Evolutionary conservation across 1,140 invertebrate species (phyloP).

Genomic region (Batillaria attramentaria): DNA sequence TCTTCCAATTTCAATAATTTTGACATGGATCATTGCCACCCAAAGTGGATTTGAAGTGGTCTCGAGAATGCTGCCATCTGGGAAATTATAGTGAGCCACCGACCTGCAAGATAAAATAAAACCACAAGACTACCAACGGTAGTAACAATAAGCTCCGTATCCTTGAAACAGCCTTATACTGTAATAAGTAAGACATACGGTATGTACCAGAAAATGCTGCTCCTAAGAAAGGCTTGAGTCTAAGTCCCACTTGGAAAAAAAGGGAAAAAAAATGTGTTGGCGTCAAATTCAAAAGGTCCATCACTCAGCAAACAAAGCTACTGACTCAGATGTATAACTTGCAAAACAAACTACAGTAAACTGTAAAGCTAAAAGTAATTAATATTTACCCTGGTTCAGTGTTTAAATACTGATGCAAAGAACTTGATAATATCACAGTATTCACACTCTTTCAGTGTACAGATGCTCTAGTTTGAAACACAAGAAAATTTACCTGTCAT

Average conservation of each 20-base stretch:
- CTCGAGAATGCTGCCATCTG: constrained; percentile 50
- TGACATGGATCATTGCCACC: constrained; percentile 48
- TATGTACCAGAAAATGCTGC: no score
- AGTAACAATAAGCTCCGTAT: not conserved
- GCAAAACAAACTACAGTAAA: no score
- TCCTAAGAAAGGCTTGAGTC: no score
- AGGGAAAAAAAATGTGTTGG: no score
- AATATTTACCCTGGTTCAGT: no score
- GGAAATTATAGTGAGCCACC: constrained; percentile 50
- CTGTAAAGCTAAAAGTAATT: no score
- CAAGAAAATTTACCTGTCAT: constrained; percentile 44
- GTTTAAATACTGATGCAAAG: no score
- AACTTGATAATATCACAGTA: no score
- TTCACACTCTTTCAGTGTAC: not conserved
- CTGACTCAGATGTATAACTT: no score
- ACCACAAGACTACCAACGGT: not conserved
- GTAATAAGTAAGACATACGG: not conserved
- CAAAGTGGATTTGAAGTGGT: constrained; percentile 52
- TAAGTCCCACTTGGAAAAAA: no score
- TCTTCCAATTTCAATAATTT: constrained; percentile 39
- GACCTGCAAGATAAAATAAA: constrained; percentile 37
- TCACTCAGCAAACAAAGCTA: no score
- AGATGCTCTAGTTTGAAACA: not conserved
- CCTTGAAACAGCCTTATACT: not conserved
- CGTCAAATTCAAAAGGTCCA: no score